A percentile compares a stretch with the other conserved stretches of the same genome.
Evolutionary conservation across 2,113 vertebrate genomes (phyloP).

Genomic region (Percopsis transmontana): DNA sequence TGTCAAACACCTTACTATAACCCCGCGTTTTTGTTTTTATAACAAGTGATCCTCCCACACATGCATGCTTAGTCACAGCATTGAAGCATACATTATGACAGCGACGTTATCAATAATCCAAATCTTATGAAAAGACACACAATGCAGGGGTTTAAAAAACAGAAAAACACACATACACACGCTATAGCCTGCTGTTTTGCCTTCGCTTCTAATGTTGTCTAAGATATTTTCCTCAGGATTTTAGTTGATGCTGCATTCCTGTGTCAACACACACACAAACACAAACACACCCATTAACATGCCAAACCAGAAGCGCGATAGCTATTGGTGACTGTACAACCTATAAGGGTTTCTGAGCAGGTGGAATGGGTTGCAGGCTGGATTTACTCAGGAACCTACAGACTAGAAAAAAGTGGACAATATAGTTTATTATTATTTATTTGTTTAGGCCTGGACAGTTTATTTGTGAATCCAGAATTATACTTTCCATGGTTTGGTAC

Average conservation of each 20-base stretch:
- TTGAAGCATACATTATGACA: slow-evolving; percentile 46
- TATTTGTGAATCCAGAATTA: slow-evolving; percentile 23
- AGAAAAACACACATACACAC: slow-evolving; percentile 33
- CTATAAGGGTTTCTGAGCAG: neutral
- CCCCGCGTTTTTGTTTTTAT: neutral
- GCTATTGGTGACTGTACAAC: neutral
- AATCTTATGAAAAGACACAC: slow-evolving; percentile 14
- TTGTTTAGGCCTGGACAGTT: neutral
- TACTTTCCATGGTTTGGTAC: neutral
- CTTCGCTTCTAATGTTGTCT: slow-evolving; percentile 61
- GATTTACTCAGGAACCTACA: slow-evolving; percentile 28
- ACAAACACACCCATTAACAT: slow-evolving; percentile 26
- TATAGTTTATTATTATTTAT: neutral
- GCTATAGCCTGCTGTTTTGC: slow-evolving; percentile 49
- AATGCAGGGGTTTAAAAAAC: neutral
- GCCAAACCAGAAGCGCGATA: slow-evolving; percentile 33
- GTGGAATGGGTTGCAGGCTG: slow-evolving; percentile 2
- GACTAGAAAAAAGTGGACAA: neutral
- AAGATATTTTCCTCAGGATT: slow-evolving; percentile 58
- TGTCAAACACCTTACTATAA: slow-evolving; percentile 1
- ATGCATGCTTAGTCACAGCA: slow-evolving; percentile 62
- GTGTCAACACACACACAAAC: slow-evolving; percentile 19
- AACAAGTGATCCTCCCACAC: neutral
- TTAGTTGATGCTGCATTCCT: slow-evolving; percentile 58
- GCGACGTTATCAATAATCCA: slow-evolving; percentile 26